These are phyloP conservation scores for Machimus rusticus DNA, from an alignment of 2,888 invertebrate genomes.

Conservation along the genomic window DNA sequence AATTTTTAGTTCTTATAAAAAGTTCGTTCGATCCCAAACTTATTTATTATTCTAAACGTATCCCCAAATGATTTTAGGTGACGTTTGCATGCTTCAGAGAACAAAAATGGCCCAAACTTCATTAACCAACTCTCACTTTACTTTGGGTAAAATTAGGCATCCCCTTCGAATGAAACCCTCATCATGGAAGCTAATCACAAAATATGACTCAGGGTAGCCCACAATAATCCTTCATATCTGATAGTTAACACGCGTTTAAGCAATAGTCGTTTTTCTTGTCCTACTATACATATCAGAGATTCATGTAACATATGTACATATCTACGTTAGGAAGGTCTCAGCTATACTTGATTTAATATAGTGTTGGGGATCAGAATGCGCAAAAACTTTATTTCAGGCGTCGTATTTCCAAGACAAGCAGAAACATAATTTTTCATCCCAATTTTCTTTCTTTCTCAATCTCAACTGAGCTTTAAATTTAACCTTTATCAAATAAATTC, in stretches of 20 bases:
- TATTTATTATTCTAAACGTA: no score
- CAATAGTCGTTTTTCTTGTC: background rate
- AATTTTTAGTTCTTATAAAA: no score
- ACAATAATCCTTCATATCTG: background rate
- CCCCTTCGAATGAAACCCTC: background rate
- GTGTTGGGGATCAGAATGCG: background rate
- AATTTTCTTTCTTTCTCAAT: background rate
- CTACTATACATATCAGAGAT: background rate
- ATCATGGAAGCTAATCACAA: background rate
- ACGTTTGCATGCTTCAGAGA: no score
- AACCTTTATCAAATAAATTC: slow-evolving; percentile 1
- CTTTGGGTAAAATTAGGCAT: background rate
- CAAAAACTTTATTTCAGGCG: background rate
- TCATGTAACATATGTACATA: background rate
- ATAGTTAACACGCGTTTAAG: background rate
- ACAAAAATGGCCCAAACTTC: background rate
- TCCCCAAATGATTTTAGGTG: no score
- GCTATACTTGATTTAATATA: background rate
- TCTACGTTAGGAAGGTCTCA: background rate
- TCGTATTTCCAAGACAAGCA: background rate
- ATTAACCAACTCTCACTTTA: background rate
- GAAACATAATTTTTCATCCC: background rate
- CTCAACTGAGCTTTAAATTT: background rate
- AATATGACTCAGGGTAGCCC: background rate
- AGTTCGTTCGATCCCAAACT: no score